A percentile compares a stretch with the other conserved stretches of the same genome.
Conservation (phyloP, 2,797 vertebrate genomes). For the Scolopax bukidnonensis region DNA sequence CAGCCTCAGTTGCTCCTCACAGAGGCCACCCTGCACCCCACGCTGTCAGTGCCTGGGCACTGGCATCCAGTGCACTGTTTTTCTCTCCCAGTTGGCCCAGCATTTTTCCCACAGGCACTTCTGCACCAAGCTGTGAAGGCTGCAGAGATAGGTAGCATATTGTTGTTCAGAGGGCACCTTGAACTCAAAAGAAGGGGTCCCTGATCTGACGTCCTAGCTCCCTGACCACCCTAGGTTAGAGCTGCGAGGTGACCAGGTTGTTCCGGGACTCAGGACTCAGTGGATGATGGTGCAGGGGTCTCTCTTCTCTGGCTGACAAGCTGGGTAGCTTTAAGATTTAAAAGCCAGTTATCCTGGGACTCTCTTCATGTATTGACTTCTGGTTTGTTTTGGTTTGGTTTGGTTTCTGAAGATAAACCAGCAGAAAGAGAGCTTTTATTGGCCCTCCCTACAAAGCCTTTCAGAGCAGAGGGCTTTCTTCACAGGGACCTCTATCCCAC, state of each 20-base stretch:
- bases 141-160: neutral
- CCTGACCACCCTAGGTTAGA: neutral
- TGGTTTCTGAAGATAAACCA: neutral
- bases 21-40: neutral
- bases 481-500: fast-evolving
- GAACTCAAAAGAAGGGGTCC: neutral
- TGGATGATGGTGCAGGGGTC: neutral
- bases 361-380: neutral
- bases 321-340: neutral
- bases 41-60: neutral
- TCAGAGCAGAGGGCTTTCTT: neutral
- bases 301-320: neutral
- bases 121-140: neutral
- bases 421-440: neutral
- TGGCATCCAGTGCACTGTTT: fast-evolving
- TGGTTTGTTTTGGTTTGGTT: neutral
- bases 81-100: neutral
- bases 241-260: neutral
- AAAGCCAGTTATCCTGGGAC: neutral
- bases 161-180: neutral
- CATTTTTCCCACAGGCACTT: neutral
- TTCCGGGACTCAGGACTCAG: neutral
- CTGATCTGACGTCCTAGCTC: neutral
- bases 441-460: fast-evolving
- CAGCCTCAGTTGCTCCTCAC: neutral